Evolutionary conservation across 2,797 vertebrate genomes (phyloP), one percentile per base, ranked within the genome.

Genomic region (Fistularia commersonii): DNA sequence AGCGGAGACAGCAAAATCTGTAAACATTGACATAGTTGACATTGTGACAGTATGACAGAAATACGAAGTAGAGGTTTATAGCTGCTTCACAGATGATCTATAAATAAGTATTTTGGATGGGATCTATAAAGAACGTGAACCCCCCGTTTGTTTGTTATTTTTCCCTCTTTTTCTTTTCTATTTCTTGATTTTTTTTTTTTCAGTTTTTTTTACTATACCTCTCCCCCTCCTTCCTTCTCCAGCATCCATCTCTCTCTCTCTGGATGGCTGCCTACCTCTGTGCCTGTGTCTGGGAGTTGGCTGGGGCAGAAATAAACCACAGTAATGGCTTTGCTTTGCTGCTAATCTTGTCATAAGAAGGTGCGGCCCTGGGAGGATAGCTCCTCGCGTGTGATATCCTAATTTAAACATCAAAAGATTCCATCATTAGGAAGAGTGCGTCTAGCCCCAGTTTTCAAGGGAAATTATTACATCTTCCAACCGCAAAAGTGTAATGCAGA

Each of bases 381-480:
- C 84, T 87, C 76, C 71, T 77, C 71, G 64, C 44, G 59, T 86
- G 82, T 85, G 87, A 89, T 88, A 87, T 87, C 86, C 86, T 87
- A 84, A 89, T 89, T 91, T 89, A 89, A 88, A 90, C 88, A 89
- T 89, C 88, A 91, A 89, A 88, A 83, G 84, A 85, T 80, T 73
- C 77, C 84, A 82, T 89, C 88, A 84, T 90, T 88, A 89, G 77
- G 78, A 83, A 74, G 81, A 64, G 51, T 49, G 68, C 61, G 66
- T 81, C 79, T 70, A 80, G 86, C 74, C 81, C 74, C 80, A 70
- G 63, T 81, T 85, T 88, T 84, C 81, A 79, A 80, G 83, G 81
- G 79, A 89, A 87, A 87, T 79, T 72, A 87, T 87, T 72, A 80
- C 72, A 77, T 88, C 79, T 83, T 76, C 49, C 76, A 46, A 48